Percentiles rank a stretch among this genome's conserved stretches.
phyloP scores from a whole-genome alignment of 2,113 vertebrate species.

The Sapayoa aenigma region DNA sequence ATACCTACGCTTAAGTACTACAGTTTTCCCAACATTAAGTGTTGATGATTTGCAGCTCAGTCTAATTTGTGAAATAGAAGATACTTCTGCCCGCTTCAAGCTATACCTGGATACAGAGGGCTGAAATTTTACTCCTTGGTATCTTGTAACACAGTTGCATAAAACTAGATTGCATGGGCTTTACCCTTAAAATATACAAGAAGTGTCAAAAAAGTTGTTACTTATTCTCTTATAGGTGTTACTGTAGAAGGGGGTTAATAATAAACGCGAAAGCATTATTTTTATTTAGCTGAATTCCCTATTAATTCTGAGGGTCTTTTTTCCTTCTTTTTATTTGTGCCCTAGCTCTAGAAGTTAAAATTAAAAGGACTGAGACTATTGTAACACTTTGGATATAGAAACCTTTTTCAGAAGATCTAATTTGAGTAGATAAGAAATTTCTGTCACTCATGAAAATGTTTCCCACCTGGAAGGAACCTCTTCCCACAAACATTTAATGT shows the following conservation, averaged over 20 bases:
- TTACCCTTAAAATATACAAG: not conserved
- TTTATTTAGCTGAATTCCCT: not conserved
- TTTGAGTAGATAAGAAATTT: no score
- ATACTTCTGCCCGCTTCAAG: not conserved
- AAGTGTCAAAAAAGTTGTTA: not conserved
- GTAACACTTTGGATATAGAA: not conserved
- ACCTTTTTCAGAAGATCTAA: no score
- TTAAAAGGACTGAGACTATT: not conserved
- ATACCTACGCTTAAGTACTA: not conserved
- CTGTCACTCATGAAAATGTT: no score
- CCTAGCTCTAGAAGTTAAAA: not conserved
- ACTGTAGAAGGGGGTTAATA: constrained; percentile 42
- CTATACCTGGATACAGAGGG: not conserved
- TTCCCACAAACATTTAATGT: no score
- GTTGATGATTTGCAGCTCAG: not conserved
- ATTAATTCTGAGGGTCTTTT: not conserved
- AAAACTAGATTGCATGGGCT: not conserved
- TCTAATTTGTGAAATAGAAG: not conserved
- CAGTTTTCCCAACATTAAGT: not conserved
- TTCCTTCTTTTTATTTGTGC: not conserved
- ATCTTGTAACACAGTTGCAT: not conserved
- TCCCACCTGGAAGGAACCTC: no score
- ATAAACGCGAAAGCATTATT: constrained; percentile 61
- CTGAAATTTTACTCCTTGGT: constrained; percentile 46
- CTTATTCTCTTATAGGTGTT: not conserved